These are phyloP conservation scores for Diachasmimorpha longicaudata DNA, from an alignment of 1,140 invertebrate genomes.

Conservation along the genomic window DNA sequence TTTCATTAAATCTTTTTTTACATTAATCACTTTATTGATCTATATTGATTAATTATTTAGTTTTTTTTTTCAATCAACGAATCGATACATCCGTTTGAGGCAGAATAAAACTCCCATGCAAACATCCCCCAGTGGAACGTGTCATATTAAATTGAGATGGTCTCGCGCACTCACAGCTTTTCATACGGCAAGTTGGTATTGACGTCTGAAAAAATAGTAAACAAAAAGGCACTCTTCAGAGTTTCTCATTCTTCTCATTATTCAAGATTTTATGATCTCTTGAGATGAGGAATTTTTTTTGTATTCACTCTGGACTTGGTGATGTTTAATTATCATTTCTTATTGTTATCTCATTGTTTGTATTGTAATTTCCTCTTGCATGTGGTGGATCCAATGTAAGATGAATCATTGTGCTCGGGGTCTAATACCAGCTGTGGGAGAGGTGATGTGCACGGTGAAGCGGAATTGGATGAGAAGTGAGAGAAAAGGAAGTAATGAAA, in stretches of 20 bases:
- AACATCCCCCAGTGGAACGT: no score
- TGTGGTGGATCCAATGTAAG: neutral
- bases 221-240: slow-evolving; percentile 58
- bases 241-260: slow-evolving; percentile 15
- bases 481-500: no score
- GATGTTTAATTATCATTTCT: neutral
- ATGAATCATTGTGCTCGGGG: neutral
- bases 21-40: neutral
- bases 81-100: neutral
- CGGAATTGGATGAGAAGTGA: neutral
- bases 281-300: neutral
- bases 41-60: neutral
- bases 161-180: slow-evolving; percentile 74
- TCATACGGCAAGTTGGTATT: slow-evolving; percentile 87
- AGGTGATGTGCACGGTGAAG: neutral
- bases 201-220: slow-evolving; percentile 83
- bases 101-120: neutral
- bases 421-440: neutral
- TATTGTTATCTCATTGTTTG: neutral
- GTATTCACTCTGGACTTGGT: neutral
- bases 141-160: slow-evolving; percentile 48
- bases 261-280: neutral
- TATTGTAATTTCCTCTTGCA: no score
- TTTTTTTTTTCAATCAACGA: neutral
- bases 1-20: neutral